phyloP scores from a whole-genome alignment of 2,113 vertebrate species.

The Cavia aperea region DNA sequence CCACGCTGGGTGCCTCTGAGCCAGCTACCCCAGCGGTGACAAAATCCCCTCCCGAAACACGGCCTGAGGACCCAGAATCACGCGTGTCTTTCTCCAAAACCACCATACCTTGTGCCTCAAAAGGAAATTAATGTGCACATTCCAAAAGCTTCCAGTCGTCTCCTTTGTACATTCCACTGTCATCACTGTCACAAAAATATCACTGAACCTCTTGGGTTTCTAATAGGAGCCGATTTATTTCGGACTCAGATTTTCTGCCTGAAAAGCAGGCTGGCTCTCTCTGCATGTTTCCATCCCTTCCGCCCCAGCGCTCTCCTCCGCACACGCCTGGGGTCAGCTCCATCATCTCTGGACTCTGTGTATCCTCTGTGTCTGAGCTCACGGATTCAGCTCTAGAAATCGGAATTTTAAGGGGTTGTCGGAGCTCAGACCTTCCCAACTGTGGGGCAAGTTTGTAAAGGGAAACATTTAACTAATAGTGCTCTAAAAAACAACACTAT shows the following conservation, averaged over 20 bases:
- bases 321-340: neutral
- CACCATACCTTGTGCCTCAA: neutral
- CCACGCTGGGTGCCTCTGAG: neutral
- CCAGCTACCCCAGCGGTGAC: neutral
- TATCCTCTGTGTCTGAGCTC: neutral
- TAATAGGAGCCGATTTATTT: neutral
- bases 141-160: neutral
- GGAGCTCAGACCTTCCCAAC: neutral
- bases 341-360: neutral
- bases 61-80: neutral
- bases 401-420: neutral
- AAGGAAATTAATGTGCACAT: neutral
- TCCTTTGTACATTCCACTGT: neutral
- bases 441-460: neutral
- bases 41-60: neutral
- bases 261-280: neutral
- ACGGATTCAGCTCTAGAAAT: neutral
- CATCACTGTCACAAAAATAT: neutral
- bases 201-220: neutral
- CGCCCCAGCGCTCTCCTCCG: neutral
- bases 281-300: neutral
- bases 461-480: neutral
- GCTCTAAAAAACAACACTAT: neutral
- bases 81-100: neutral
- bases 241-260: neutral